phyloP scores from a whole-genome alignment of 2,888 invertebrate genomes.

The Formica aserva region DNA sequence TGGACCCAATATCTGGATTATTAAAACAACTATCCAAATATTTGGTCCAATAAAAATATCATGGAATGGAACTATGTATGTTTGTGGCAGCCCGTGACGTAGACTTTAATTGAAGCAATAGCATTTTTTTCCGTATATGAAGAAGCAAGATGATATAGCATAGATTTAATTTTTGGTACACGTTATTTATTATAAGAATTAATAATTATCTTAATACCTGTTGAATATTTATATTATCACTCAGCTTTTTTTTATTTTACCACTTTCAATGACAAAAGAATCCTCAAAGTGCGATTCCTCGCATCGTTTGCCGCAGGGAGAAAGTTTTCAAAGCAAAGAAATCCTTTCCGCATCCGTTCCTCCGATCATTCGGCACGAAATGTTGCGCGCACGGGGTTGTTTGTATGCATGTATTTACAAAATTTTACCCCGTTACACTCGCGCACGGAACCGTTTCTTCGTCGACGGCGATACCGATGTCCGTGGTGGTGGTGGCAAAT shows the following conservation, averaged over 20 bases:
- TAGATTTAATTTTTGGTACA: neutral
- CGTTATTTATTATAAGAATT: neutral
- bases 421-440: slow-evolving; percentile 68
- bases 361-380: neutral
- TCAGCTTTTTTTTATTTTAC: neutral
- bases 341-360: neutral
- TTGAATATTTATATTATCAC: neutral
- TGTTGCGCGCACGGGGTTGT: neutral
- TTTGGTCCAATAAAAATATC: too few relatives aligned
- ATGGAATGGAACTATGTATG: too few relatives aligned
- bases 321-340: too few relatives aligned
- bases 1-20: too few relatives aligned
- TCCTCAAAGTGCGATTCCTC: neutral
- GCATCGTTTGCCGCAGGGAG: neutral
- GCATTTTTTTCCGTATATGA: too few relatives aligned
- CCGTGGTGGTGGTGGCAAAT: slow-evolving; percentile 83
- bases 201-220: neutral
- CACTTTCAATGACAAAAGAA: neutral
- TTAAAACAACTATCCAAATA: too few relatives aligned
- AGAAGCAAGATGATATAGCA: neutral
- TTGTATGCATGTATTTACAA: slow-evolving; percentile 62
- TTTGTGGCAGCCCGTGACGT: too few relatives aligned
- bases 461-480: slow-evolving; percentile 48
- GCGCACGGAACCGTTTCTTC: slow-evolving; percentile 76
- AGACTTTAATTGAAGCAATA: too few relatives aligned